A percentile compares a stretch with the other conserved stretches of the same genome.
These are phyloP conservation scores for Microchrysa polita DNA, from an alignment of 2,888 invertebrate genomes.

Conservation along the genomic window DNA sequence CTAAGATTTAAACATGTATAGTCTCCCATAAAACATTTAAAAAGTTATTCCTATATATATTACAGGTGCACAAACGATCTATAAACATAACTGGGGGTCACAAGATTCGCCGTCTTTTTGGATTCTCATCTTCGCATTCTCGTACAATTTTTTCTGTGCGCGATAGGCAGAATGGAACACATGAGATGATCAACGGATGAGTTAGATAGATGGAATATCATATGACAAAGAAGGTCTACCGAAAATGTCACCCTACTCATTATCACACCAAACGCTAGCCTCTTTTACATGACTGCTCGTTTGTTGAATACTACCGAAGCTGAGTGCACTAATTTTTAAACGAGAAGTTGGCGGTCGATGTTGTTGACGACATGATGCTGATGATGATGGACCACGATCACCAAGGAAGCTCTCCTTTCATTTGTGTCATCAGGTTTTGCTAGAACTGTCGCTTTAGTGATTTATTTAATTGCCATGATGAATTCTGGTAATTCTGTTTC, in stretches of 20 bases:
- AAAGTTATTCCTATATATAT: not conserved
- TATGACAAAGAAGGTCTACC: constrained; percentile 24
- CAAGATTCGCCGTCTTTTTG: not conserved
- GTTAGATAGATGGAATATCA: constrained; percentile 16
- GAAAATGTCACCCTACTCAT: constrained; percentile 19
- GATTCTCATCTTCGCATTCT: not conserved
- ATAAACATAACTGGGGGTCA: constrained; percentile 3
- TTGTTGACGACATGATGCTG: no score
- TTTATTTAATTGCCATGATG: constrained; percentile 40
- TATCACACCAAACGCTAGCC: constrained; percentile 11
- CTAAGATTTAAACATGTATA: no score
- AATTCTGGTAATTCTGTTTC: constrained; percentile 45
- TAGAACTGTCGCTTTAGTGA: constrained; percentile 28
- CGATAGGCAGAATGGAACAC: not conserved
- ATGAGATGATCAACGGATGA: not conserved
- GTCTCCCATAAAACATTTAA: no score
- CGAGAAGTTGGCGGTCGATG: not conserved
- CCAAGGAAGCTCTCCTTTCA: constrained; percentile 8
- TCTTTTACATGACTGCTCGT: not conserved
- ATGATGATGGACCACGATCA: constrained; percentile 12
- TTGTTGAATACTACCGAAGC: not conserved
- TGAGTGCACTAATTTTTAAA: not conserved
- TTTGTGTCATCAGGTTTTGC: constrained; percentile 34
- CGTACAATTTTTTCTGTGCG: no score
- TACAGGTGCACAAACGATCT: constrained; percentile 29